Evolutionary conservation across 2,888 invertebrate species (phyloP), one percentile per base, ranked within the genome.

Genomic region (Nemapogon koenigi): DNA sequence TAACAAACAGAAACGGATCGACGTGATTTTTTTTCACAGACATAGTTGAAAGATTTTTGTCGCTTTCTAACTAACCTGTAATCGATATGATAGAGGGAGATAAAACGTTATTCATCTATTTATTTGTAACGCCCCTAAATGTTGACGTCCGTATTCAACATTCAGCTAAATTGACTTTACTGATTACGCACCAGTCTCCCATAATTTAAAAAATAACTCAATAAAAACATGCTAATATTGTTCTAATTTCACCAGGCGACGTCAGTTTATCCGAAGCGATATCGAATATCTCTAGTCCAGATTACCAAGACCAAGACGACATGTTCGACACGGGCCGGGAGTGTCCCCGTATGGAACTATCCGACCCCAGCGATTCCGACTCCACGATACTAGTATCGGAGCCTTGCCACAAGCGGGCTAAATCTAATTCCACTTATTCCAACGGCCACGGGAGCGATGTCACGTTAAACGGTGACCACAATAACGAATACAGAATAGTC

Each of bases 341-440:
- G 66, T 85, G 89, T 60, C 87, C 89, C 50, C 71, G 84, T 35
- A 91, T 92, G 91, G 90, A 89, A 60, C 84, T 92, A 51, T 91
- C 91, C 59, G 92, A 93, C 76, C 90, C 91, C 35, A 91, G 91
- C 63, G 92, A 93, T 76, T 91, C 91, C 51, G 92, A 93, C 67
- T 92, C 91, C 45, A 93, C 92, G 35, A 88, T 93, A 49, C 81
- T 93, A 38, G 91, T 91, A 42, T 91, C 91, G 40, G 90, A 90
- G 60, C 89, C 89, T 32, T 83, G 84, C 40, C 85, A 85, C 59
- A 83, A 75, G 40, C 66, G 75, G 6, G 73, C 68, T 41, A 80
- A 80, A 47, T 70, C 75, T 1, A 72, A 68, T 49, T 65, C 75
- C 1, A 59, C 67, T 0, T 73, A 78, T 42, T 75, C 76, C 2